These are phyloP conservation scores for Corythornis madagascariensis DNA, from an alignment of 2,113 vertebrate species.

Conservation along the genomic window DNA sequence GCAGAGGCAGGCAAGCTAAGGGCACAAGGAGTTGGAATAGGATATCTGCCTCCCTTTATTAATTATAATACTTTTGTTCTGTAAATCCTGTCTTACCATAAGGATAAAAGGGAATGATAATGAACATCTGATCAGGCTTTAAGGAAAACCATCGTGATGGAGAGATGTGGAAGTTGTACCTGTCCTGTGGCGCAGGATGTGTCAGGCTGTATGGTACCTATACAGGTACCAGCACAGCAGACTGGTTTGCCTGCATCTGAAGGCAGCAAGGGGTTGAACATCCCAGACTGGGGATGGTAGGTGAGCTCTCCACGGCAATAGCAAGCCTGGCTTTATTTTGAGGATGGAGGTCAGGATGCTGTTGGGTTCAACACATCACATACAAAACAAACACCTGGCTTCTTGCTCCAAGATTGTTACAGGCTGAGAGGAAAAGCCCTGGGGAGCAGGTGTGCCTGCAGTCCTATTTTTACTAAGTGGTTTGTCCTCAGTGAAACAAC, in stretches of 20 bases:
- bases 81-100: constrained; percentile 20
- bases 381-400: fast-evolving
- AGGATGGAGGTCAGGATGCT: neutral
- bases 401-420: neutral
- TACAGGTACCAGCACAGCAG: no score
- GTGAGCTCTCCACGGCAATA: neutral
- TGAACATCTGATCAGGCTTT: constrained; percentile 14
- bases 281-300: neutral
- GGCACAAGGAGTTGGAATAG: neutral
- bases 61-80: neutral
- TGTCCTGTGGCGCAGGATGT: neutral
- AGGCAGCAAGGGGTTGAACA: fast-evolving
- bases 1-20: neutral
- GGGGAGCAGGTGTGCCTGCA: neutral
- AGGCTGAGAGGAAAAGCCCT: neutral
- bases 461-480: neutral
- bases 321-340: neutral
- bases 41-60: neutral
- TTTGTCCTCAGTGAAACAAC: neutral
- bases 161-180: neutral
- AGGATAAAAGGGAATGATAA: constrained; percentile 14
- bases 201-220: no score
- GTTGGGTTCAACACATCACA: neutral
- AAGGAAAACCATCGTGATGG: neutral
- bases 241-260: fast-evolving